phyloP scores from a whole-genome alignment of 92 coral and sea anemone species.

The Blastomussa wellsi region DNA sequence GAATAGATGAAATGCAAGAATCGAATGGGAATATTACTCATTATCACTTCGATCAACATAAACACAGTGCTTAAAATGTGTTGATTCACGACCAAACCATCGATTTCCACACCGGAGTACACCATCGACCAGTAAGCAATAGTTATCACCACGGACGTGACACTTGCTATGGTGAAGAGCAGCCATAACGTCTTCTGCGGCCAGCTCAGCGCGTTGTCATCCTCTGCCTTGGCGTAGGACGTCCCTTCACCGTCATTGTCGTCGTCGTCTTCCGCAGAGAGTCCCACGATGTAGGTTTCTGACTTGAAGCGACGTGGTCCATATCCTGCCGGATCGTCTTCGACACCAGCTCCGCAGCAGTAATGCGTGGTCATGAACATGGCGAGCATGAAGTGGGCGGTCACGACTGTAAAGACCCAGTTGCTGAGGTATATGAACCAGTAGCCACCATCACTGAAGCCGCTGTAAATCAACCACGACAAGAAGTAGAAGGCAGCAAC shows the following conservation, averaged over 20 bases:
- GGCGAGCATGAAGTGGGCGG: slow-evolving; percentile 62
- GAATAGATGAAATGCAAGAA: slow-evolving; percentile 82
- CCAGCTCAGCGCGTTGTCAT: slow-evolving; percentile 54
- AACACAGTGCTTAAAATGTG: slow-evolving; percentile 74
- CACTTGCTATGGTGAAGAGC: slow-evolving; percentile 77
- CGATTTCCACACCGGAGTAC: slow-evolving; percentile 43
- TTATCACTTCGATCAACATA: slow-evolving; percentile 71
- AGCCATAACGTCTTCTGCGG: slow-evolving; percentile 79
- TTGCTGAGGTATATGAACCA: slow-evolving; percentile 74
- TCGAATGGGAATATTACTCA: slow-evolving; percentile 83
- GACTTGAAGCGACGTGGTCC: slow-evolving; percentile 54
- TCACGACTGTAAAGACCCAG: slow-evolving; percentile 71
- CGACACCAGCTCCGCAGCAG: slow-evolving; percentile 60
- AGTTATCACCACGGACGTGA: slow-evolving; percentile 70
- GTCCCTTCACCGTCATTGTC: slow-evolving; percentile 16
- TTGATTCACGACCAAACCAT: slow-evolving; percentile 62
- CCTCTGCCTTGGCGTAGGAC: slow-evolving; percentile 38
- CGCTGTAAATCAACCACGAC: slow-evolving; percentile 71
- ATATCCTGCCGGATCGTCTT: slow-evolving; percentile 46
- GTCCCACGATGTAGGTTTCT: slow-evolving; percentile 76
- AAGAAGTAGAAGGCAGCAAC: slow-evolving; percentile 67
- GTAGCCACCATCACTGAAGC: slow-evolving; percentile 28
- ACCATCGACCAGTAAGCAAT: slow-evolving; percentile 72
- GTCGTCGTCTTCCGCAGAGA: slow-evolving; percentile 50
- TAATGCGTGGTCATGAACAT: slow-evolving; percentile 57